Evolutionary conservation across 2,113 vertebrate genomes (phyloP).

Genomic region (Speoplatyrhinus poulsoni): DNA sequence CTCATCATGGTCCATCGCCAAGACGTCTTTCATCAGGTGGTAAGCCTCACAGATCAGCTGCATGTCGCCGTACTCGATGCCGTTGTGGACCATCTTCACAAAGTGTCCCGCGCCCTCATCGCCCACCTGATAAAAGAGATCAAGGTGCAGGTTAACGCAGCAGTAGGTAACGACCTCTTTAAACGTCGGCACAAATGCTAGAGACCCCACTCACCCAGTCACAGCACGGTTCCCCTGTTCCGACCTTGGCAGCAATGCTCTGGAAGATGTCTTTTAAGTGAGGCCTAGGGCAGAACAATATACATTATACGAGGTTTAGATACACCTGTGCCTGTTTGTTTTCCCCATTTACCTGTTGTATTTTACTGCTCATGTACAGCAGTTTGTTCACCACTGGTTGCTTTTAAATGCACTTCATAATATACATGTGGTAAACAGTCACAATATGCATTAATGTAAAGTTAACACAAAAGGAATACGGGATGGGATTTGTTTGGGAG

Average conservation of each 20-base stretch:
- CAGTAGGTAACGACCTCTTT: background rate
- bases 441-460: too few relatives aligned
- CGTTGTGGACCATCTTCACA: constrained; percentile 99
- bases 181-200: background rate
- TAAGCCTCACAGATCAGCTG: constrained; percentile 98
- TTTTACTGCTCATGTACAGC: too few relatives aligned
- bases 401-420: background rate
- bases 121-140: constrained; percentile 86
- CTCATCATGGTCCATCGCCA: constrained; percentile 86
- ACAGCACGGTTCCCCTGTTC: constrained; percentile 94
- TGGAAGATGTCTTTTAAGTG: constrained; percentile 97
- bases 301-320: too few relatives aligned
- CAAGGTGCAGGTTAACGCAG: too few relatives aligned
- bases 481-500: too few relatives aligned
- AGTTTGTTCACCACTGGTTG: background rate
- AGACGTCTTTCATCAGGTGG: constrained; percentile 94
- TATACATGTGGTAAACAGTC: background rate
- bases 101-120: constrained; percentile 95
- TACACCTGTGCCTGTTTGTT: too few relatives aligned
- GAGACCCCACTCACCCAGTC: constrained; percentile 87
- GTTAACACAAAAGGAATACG: too few relatives aligned
- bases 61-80: constrained; percentile 99
- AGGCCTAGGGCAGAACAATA: constrained; percentile 77
- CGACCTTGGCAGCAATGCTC: constrained; percentile 94
- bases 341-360: too few relatives aligned